Percentiles rank a stretch among this genome's conserved stretches.
These are phyloP conservation scores for Potamarius usumacintae DNA, from an alignment of 2,113 vertebrate genomes.

Conservation along the genomic window DNA sequence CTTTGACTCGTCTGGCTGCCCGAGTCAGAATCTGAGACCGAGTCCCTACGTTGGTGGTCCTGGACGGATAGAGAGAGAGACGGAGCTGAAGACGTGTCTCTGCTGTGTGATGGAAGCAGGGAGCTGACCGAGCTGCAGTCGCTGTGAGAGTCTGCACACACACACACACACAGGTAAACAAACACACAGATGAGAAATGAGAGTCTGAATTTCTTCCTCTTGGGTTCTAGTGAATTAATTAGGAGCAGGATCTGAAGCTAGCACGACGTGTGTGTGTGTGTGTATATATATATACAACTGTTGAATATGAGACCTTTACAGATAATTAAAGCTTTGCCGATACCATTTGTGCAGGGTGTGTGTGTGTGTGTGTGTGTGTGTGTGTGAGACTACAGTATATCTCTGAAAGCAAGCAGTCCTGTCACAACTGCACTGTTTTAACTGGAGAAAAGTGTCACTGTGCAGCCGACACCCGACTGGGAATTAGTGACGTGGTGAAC, in stretches of 20 bases:
- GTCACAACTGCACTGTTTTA: conserved; percentile 21
- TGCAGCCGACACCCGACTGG: not conserved
- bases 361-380: not conserved
- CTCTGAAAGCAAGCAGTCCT: conserved; percentile 18
- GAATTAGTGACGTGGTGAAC: not conserved
- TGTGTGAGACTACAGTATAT: not conserved
- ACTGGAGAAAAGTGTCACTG: not conserved
- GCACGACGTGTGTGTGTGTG: not conserved
- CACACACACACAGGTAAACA: not conserved
- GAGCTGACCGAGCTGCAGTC: conserved; percentile 75
- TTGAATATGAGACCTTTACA: not conserved
- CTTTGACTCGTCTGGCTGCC: conserved; percentile 58
- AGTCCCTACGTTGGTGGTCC: conserved; percentile 65
- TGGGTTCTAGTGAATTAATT: not conserved
- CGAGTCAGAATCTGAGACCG: conserved; percentile 28
- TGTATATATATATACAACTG: not conserved
- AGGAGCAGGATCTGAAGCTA: conserved; percentile 6
- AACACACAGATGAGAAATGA: not conserved
- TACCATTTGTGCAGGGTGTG: not conserved
- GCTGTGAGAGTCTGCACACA: conserved; percentile 58
- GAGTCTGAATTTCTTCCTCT: not conserved
- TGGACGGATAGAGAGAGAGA: conserved; percentile 66
- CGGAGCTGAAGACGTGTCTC: conserved; percentile 73
- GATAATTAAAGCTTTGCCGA: not conserved
- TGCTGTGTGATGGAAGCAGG: conserved; percentile 72